phyloP scores from a whole-genome alignment of 2,797 vertebrate genomes.

The Gastrophryne carolinensis region DNA sequence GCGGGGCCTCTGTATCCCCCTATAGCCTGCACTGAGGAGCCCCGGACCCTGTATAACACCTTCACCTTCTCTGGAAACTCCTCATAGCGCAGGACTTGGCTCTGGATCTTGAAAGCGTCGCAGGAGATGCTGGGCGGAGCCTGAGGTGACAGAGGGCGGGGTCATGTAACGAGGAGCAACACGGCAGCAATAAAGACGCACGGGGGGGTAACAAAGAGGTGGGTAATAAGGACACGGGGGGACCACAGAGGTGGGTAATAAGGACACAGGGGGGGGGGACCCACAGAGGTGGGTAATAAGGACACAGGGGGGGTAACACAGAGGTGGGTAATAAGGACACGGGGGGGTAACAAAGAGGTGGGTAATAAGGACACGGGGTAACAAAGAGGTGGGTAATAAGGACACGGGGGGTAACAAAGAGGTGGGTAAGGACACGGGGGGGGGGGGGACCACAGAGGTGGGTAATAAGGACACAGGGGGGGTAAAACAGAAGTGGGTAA shows the following conservation, averaged over 20 bases:
- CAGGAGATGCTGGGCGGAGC: background rate
- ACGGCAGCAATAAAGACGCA: slow-evolving; percentile 54
- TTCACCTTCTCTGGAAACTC: slow-evolving; percentile 33
- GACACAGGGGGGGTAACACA: rapidly evolving
- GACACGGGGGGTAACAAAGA: too few relatives aligned
- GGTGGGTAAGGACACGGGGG: too few relatives aligned
- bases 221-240: background rate
- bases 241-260: too few relatives aligned
- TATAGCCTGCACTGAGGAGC: background rate
- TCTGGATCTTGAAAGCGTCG: slow-evolving; percentile 30
- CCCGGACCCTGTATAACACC: background rate
- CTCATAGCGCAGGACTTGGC: slow-evolving; percentile 1
- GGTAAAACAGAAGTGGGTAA: background rate
- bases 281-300: too few relatives aligned
- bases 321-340: background rate
- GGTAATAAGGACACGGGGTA: too few relatives aligned
- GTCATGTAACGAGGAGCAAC: slow-evolving; percentile 23
- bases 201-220: background rate
- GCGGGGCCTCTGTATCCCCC: too few relatives aligned
- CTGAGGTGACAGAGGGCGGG: background rate
- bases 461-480: too few relatives aligned
- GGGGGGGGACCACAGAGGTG: too few relatives aligned
- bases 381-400: background rate
- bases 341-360: background rate
- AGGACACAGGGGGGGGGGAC: background rate